Conservation (phyloP, 2,888 invertebrate species). For the Neoascia interrupta region DNA sequence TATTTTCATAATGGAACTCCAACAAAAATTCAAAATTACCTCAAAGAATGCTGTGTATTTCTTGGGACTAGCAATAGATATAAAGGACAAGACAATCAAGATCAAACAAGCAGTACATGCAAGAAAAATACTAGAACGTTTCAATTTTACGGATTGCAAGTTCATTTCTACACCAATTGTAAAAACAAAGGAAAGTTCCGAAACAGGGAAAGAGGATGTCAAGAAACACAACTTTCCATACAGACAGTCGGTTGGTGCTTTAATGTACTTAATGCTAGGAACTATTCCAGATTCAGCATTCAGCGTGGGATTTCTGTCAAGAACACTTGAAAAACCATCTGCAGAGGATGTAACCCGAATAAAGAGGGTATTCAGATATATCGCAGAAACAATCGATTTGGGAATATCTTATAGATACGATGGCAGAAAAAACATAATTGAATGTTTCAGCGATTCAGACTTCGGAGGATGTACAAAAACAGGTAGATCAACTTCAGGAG, state of each 20-base stretch:
- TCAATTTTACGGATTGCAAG: constrained; percentile 51
- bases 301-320: constrained; percentile 71
- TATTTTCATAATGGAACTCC: too few species aligned
- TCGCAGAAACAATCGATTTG: constrained; percentile 71
- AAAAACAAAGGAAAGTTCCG: too few species aligned
- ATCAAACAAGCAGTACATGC: constrained; percentile 43
- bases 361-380: constrained; percentile 74
- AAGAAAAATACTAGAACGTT: constrained; percentile 44
- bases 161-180: too few species aligned
- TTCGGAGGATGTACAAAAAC: constrained; percentile 74
- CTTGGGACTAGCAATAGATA: too few species aligned
- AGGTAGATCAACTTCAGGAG: too few species aligned
- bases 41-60: constrained; percentile 77
- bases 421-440: constrained; percentile 38
- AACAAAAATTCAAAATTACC: constrained; percentile 53
- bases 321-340: constrained; percentile 71
- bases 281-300: constrained; percentile 72
- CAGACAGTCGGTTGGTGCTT: constrained; percentile 70
- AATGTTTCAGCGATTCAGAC: constrained; percentile 75
- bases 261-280: constrained; percentile 73
- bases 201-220: constrained; percentile 67
- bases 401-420: too few species aligned
- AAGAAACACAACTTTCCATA: too few species aligned
- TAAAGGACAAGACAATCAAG: constrained; percentile 23
- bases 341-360: too few species aligned